Percentiles rank a stretch among this genome's conserved stretches.
Conservation (phyloP, 2,113 vertebrate species). For the Bothrops jararaca region DNA sequence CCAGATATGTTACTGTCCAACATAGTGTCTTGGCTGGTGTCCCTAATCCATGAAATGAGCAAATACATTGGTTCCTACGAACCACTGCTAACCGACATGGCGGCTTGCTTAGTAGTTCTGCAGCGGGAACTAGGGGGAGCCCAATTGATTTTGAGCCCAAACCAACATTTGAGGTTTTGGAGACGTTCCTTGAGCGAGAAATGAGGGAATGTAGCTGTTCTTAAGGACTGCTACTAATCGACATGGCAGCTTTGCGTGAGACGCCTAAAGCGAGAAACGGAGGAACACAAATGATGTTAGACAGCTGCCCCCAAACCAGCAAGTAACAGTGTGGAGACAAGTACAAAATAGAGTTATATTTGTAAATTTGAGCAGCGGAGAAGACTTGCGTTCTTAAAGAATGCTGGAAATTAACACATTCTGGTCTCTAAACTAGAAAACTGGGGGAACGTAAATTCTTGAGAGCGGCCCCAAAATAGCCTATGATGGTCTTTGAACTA, state of each 20-base stretch:
- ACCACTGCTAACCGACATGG: background rate
- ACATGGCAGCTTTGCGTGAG: background rate
- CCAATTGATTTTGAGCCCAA: fast-evolving
- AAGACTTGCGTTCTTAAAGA: background rate
- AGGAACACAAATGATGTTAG: background rate
- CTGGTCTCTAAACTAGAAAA: background rate
- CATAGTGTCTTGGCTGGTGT: slow-evolving; percentile 17
- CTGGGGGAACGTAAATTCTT: background rate
- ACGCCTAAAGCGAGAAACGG: slow-evolving; percentile 4
- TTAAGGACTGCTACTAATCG: fast-evolving
- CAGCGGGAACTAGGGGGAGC: slow-evolving; percentile 23
- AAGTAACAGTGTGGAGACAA: background rate
- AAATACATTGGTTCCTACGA: fast-evolving
- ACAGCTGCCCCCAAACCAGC: background rate
- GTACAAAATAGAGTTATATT: background rate
- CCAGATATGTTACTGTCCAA: background rate
- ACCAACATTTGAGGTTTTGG: slow-evolving; percentile 15
- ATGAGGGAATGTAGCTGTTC: background rate
- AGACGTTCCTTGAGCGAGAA: slow-evolving; percentile 42
- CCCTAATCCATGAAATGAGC: slow-evolving; percentile 40
- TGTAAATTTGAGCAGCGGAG: background rate
- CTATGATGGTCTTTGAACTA: background rate
- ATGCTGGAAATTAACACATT: background rate
- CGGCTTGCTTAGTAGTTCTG: slow-evolving; percentile 35
- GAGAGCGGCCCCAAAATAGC: background rate